Percentiles rank a stretch among this genome's conserved stretches.
phyloP scores from a whole-genome alignment of 2,113 vertebrate genomes.

The Poecilia latipinna region DNA sequence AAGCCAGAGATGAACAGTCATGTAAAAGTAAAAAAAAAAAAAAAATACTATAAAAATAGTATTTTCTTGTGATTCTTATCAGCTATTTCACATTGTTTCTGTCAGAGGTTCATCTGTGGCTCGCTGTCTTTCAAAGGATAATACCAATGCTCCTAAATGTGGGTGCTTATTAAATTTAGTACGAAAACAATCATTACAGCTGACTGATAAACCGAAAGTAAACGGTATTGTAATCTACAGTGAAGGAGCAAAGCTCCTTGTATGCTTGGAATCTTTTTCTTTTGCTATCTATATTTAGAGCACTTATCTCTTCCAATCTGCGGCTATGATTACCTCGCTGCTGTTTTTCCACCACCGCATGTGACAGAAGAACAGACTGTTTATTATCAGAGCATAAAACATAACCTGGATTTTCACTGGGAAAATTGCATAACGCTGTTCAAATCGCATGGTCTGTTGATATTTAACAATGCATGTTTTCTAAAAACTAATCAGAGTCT shows the following conservation, averaged over 20 bases:
- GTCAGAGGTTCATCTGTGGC: conserved; percentile 68
- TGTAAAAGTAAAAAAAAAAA: background rate
- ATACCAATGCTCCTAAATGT: conserved; percentile 69
- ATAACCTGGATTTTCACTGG: background rate
- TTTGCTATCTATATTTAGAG: background rate
- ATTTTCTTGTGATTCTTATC: conserved; percentile 24
- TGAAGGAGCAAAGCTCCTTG: background rate
- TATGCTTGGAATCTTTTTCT: background rate
- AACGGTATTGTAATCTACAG: too few species aligned
- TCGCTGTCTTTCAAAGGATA: conserved; percentile 64
- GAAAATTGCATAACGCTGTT: background rate
- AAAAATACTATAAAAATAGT: conserved; percentile 4
- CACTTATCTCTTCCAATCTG: background rate
- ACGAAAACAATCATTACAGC: too few species aligned
- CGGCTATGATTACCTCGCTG: background rate
- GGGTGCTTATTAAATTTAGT: conserved; percentile 32
- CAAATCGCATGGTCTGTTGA: background rate
- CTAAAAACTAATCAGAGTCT: background rate
- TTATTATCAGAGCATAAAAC: background rate
- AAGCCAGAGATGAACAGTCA: conserved; percentile 65
- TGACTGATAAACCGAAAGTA: too few species aligned
- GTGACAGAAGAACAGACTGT: background rate
- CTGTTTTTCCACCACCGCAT: background rate
- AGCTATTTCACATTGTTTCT: conserved; percentile 28
- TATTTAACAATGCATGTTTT: background rate